These are phyloP conservation scores for Amblyopsis rosae DNA, from an alignment of 2,113 vertebrate species.

Conservation along the genomic window DNA sequence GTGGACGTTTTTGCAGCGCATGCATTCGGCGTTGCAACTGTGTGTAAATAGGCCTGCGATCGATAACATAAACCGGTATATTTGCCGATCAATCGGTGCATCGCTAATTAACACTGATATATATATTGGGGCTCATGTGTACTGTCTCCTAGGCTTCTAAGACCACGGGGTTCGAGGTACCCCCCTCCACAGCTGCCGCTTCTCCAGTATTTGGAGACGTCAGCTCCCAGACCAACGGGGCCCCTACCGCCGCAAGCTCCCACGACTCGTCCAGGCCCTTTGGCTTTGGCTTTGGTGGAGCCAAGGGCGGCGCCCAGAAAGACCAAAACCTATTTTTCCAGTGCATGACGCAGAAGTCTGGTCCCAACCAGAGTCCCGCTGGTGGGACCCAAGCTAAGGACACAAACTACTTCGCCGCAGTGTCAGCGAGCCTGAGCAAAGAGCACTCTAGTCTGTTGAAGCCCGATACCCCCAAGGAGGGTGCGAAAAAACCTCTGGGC, in stretches of 20 bases:
- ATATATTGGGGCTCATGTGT: background rate
- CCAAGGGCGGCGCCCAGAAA: constrained; percentile 78
- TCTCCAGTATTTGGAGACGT: constrained; percentile 81
- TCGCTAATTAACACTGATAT: no score
- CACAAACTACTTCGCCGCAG: constrained; percentile 87
- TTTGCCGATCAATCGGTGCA: no score
- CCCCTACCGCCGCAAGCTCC: constrained; percentile 76
- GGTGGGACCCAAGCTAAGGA: constrained; percentile 66
- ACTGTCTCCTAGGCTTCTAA: constrained; percentile 83
- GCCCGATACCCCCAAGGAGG: constrained; percentile 63
- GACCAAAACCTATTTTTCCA: constrained; percentile 98
- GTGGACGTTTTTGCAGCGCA: no score
- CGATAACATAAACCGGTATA: no score
- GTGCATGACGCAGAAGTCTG: constrained; percentile 92
- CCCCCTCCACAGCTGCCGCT: constrained; percentile 73
- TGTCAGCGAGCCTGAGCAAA: constrained; percentile 88
- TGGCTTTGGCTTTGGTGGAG: constrained; percentile 86
- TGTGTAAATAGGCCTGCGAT: no score
- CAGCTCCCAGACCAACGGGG: constrained; percentile 84
- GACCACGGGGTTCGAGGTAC: constrained; percentile 81
- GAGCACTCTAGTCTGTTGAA: constrained; percentile 81
- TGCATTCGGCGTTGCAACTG: no score
- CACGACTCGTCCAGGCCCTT: constrained; percentile 82
- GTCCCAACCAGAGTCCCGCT: constrained; percentile 68
- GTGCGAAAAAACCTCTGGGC: constrained; percentile 62